Evolutionary conservation across 2,797 vertebrate genomes (phyloP).

Genomic region (Lepilemur ruficaudatus): DNA sequence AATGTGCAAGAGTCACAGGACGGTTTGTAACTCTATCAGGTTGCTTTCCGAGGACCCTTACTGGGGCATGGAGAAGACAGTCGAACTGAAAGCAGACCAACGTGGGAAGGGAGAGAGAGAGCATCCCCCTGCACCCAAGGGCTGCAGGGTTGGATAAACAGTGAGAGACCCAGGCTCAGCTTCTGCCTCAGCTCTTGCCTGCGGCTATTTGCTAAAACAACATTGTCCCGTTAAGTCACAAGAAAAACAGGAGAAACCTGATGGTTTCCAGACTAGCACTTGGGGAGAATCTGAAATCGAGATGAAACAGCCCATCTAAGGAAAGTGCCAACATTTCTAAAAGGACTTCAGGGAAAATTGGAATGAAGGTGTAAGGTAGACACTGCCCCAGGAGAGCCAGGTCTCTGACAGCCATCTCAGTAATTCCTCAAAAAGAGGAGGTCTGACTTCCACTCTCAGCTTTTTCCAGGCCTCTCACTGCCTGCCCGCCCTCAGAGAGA

Average conservation of each 20-base stretch:
- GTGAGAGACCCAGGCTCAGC: neutral
- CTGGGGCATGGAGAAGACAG: neutral
- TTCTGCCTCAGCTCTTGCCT: neutral
- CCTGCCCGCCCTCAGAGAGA: neutral
- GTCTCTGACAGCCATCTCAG: neutral
- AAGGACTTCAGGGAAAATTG: neutral
- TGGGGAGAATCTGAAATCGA: neutral
- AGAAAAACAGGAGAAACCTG: neutral
- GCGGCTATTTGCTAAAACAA: slow-evolving; percentile 41
- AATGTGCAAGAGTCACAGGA: neutral
- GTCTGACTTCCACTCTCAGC: neutral
- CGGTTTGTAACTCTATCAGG: neutral
- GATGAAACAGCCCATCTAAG: neutral
- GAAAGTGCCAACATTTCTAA: neutral
- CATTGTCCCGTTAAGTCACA: neutral
- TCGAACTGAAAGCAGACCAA: neutral
- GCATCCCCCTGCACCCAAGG: neutral
- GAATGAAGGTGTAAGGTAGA: neutral
- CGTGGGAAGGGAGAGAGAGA: neutral
- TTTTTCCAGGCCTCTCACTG: neutral
- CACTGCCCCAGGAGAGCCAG: neutral
- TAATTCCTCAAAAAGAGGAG: neutral
- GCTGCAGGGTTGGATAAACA: neutral
- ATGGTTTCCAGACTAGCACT: neutral
- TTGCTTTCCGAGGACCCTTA: neutral